phyloP scores from a whole-genome alignment of 2,797 vertebrate genomes.

The Sebastes kiyomatsui region DNA sequence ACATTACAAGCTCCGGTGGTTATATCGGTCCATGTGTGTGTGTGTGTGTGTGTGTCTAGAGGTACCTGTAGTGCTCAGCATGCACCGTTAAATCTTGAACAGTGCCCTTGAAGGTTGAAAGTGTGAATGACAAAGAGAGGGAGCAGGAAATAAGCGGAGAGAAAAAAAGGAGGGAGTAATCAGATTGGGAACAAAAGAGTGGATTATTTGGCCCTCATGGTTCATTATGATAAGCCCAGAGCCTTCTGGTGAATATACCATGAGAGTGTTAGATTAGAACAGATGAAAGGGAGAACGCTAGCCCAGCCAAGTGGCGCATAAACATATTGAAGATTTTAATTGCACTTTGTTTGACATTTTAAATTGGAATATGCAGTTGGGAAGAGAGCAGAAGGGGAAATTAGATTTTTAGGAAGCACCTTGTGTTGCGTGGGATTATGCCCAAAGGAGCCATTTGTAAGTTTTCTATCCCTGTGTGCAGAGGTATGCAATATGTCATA shows the following conservation, averaged over 20 bases:
- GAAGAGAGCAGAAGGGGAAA: slow-evolving; percentile 24
- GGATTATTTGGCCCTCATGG: slow-evolving; percentile 61
- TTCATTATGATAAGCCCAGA: slow-evolving; percentile 66
- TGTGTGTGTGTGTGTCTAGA: not conserved
- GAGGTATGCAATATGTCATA: not conserved
- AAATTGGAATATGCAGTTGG: slow-evolving; percentile 44
- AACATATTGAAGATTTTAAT: slow-evolving; percentile 52
- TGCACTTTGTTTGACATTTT: slow-evolving; percentile 31
- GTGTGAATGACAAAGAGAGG: slow-evolving; percentile 34
- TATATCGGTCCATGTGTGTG: not conserved
- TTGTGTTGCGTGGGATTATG: slow-evolving; percentile 11
- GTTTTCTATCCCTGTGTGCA: not conserved
- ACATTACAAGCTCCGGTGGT: slow-evolving; percentile 40
- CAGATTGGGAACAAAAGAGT: slow-evolving; percentile 61
- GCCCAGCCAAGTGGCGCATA: slow-evolving; percentile 41
- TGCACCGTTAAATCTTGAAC: not conserved
- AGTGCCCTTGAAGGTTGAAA: slow-evolving; percentile 55
- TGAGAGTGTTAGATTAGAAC: slow-evolving; percentile 50
- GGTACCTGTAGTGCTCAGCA: not conserved
- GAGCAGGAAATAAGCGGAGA: slow-evolving; percentile 44
- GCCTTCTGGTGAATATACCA: slow-evolving; percentile 60
- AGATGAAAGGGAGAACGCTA: slow-evolving; percentile 49
- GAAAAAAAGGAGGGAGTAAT: slow-evolving; percentile 53
- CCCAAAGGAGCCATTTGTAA: not conserved
- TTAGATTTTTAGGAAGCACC: slow-evolving; percentile 40